These are phyloP conservation scores for Nesometra sesokonis DNA, from an alignment of 35 echinoderm and acorn worm genomes.

Conservation along the genomic window DNA sequence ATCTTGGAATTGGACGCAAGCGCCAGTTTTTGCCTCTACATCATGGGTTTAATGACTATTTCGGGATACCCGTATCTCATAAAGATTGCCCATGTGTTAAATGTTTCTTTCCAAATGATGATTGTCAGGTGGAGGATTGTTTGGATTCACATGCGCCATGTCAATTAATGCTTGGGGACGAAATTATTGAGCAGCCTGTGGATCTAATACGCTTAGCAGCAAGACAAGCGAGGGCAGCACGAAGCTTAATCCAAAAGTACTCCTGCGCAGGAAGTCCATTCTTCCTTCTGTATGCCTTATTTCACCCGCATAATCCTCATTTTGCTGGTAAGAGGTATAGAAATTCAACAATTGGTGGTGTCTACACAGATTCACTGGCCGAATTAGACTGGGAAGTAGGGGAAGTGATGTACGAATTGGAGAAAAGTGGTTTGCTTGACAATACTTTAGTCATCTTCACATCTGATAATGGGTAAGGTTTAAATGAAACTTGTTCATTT, in stretches of 20 bases:
- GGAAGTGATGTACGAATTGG: constrained; percentile 37
- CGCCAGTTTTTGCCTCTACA: constrained; percentile 15
- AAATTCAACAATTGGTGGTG: constrained; percentile 42
- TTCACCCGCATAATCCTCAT: constrained; percentile 46
- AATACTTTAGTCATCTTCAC: constrained; percentile 82
- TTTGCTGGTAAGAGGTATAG: constrained; percentile 58
- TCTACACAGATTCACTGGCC: constrained; percentile 47
- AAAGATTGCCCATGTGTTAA: constrained; percentile 26
- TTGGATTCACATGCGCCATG: not conserved
- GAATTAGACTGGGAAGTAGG: constrained; percentile 70
- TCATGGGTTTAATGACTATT: constrained; percentile 43
- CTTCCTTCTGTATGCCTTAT: constrained; percentile 67
- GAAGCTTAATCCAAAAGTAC: not conserved
- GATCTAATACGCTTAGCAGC: not conserved
- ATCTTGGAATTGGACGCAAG: constrained; percentile 46
- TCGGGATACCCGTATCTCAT: constrained; percentile 40
- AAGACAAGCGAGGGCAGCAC: not conserved
- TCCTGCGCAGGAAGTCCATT: constrained; percentile 25
- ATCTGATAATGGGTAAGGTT: constrained; percentile 72
- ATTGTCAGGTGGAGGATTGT: not conserved
- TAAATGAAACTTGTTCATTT: too few species aligned
- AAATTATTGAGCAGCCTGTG: constrained; percentile 9
- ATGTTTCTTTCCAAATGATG: not conserved
- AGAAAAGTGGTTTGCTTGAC: constrained; percentile 31
- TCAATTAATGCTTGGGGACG: not conserved